Percentiles rank a stretch among this genome's conserved stretches.
phyloP scores from a whole-genome alignment of 1,140 invertebrate genomes.

The Elysia chlorotica region DNA sequence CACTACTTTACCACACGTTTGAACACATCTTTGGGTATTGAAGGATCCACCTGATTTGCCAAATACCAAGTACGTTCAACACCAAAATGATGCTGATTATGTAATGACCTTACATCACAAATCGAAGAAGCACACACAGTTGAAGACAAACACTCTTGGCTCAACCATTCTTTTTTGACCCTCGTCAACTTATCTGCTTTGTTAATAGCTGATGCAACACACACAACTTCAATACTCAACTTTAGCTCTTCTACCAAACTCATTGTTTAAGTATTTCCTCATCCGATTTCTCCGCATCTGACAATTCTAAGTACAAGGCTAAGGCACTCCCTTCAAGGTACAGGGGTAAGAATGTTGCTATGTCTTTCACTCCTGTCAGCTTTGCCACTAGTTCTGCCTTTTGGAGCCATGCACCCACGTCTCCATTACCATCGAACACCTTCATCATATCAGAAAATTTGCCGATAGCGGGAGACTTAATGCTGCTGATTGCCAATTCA shows the following conservation, averaged over 20 bases:
- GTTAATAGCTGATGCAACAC: background rate
- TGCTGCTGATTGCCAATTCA: no score
- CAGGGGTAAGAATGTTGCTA: no score
- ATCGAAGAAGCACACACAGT: background rate
- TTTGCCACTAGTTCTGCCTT: no score
- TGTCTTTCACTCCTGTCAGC: no score
- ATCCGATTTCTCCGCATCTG: no score
- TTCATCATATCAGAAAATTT: no score
- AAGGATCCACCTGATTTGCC: background rate
- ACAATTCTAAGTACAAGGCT: no score
- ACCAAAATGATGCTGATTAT: background rate
- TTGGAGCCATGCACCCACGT: no score
- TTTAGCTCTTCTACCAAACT: background rate
- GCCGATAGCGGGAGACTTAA: no score
- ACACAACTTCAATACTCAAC: background rate
- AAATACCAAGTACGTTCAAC: background rate
- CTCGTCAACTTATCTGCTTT: background rate
- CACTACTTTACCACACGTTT: background rate
- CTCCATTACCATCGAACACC: no score
- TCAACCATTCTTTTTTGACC: background rate
- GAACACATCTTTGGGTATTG: background rate
- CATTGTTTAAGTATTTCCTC: no score
- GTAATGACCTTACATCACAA: background rate
- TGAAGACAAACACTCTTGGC: background rate
- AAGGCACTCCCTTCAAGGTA: no score